Evolutionary conservation across 2,113 vertebrate genomes (phyloP).

Genomic region (Pongo pygmaeus): DNA sequence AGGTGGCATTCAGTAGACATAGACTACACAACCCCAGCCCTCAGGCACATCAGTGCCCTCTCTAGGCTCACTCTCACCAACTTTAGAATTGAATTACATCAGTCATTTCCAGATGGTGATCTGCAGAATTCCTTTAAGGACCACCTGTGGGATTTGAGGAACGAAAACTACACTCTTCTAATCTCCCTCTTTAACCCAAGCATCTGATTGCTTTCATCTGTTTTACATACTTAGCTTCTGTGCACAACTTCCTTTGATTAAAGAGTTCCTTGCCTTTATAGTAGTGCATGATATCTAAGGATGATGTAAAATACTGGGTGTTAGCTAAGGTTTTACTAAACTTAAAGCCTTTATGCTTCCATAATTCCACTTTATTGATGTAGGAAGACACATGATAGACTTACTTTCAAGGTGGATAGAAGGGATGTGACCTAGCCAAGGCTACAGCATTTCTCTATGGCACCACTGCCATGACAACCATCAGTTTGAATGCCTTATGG

Average conservation of each 20-base stretch:
- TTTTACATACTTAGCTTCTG: background rate
- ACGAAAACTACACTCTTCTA: background rate
- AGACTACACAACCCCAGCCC: background rate
- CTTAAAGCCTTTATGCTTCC: background rate
- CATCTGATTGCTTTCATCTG: background rate
- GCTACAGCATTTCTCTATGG: background rate
- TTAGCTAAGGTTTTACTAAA: background rate
- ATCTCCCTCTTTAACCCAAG: background rate
- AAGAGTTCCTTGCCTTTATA: slow-evolving; percentile 7
- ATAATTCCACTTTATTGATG: background rate
- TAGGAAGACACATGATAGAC: background rate
- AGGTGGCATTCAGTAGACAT: background rate
- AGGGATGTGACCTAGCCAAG: background rate
- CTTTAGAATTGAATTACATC: background rate
- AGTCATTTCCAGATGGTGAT: background rate
- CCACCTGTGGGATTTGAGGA: background rate
- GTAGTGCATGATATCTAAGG: background rate
- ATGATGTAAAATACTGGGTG: background rate
- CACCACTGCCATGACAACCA: background rate
- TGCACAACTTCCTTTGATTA: background rate
- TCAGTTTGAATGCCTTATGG: background rate
- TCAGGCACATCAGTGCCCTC: background rate
- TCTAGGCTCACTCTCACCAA: background rate
- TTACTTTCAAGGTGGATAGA: background rate
- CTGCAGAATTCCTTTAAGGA: background rate